Evolutionary conservation across 2,888 invertebrate genomes (phyloP).

Genomic region (Catocala sponsa): DNA sequence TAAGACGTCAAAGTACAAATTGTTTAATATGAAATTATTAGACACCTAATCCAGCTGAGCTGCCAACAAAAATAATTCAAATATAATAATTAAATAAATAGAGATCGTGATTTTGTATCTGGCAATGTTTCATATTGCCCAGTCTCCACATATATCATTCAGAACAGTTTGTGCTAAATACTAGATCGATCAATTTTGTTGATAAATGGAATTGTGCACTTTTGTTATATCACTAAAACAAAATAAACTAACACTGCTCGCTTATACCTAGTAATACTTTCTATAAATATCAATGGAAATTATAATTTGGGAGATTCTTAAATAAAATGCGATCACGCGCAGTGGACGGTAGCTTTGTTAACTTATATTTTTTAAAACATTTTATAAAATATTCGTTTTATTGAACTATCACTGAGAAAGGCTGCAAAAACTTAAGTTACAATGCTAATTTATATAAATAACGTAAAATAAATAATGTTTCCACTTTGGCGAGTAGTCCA

Average conservation of each 20-base stretch:
- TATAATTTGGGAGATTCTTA: conserved; percentile 47
- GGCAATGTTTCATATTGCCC: neutral
- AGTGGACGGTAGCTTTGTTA: conserved; percentile 42
- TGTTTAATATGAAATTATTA: conserved; percentile 4
- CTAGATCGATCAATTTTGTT: neutral
- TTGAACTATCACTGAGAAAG: neutral
- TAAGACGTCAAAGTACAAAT: neutral
- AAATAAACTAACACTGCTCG: conserved; percentile 40
- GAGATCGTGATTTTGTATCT: conserved; percentile 28
- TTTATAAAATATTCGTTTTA: neutral
- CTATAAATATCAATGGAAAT: conserved; percentile 37
- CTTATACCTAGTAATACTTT: conserved; percentile 59
- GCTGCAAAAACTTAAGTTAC: neutral
- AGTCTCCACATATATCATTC: conserved; percentile 28
- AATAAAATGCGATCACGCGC: conserved; percentile 38
- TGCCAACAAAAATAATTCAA: conserved; percentile 37
- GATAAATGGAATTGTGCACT: conserved; percentile 6
- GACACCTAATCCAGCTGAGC: conserved; percentile 42
- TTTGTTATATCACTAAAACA: conserved; percentile 28
- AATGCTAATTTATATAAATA: neutral
- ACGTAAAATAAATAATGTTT: conserved; percentile 5
- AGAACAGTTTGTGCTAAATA: conserved; percentile 6
- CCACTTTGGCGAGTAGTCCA: conserved; percentile 57
- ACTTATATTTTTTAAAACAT: neutral
- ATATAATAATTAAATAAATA: conserved; percentile 1